Base-by-base conservation (phyloP, 2,113 vertebrate species). In the Scomber japonicus region DNA sequence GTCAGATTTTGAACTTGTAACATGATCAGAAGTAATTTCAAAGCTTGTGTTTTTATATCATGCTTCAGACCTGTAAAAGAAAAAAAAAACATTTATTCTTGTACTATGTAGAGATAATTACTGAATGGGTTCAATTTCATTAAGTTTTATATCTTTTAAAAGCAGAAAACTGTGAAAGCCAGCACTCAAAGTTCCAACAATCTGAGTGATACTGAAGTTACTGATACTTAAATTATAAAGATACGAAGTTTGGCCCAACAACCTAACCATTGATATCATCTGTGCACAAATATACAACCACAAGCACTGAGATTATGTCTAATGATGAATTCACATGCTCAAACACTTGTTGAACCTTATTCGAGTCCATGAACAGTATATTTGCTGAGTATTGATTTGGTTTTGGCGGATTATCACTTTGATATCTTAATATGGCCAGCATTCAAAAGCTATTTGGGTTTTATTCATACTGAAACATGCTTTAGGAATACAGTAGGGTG, bases 381-480 rank as follows among this genome's bases (percentile, higher is more conserved):
- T 40, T 40, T 7, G 9, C 1, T 24, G 40, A 60, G 9, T 8
- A 27, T 81, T 57, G 49, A 40, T 40, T 17, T 6, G 65, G 51
- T 49, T 48, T 75, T 1, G 9, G 5, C 11, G 9, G 9, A 9
- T 1, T 2, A 9, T 74, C 63, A 60, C 60, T 70, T 59, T 17
- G 14, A 31, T 54, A 46, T 59, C 16, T 63, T 15, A 53, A 21
- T 73, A 67, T n/a, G 10, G 46, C 35, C 15, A 30, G 10, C 75
- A 70, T 57, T 74, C 5, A 57, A 24, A 73, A 65, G 63, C 49
- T 70, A 67, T 35, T 49, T 66, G 13, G 73, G 49, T 54, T 67
- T 73, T 81, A 69, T 71, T 82, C 15, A 72, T 62, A 51, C 17
- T 75, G 5, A 48, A 63, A 69, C 80, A 87, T 86, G 85, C 82